Percentiles rank a stretch among this genome's conserved stretches.
Evolutionary conservation across 1,140 invertebrate genomes (phyloP).

Genomic region (Dolichoris vasculosae): DNA sequence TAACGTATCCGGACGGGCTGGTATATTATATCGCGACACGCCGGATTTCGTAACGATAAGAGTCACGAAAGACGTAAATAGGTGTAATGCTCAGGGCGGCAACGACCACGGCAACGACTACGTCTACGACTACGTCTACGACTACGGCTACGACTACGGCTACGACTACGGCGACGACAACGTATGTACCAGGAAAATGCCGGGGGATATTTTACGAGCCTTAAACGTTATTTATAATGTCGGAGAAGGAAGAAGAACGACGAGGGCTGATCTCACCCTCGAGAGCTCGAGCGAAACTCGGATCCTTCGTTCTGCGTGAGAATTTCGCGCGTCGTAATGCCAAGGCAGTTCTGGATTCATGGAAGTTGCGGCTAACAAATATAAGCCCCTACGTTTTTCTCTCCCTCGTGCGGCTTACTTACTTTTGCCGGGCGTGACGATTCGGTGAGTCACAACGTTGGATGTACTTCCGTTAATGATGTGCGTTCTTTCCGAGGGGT

Average conservation of each 20-base stretch:
- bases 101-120: no score
- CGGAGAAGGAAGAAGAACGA: not conserved
- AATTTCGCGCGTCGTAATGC: slow-evolving; percentile 20
- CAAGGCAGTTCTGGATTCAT: not conserved
- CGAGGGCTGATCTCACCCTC: slow-evolving; percentile 1
- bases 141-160: not conserved
- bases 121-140: no score
- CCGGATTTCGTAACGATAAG: slow-evolving; percentile 35
- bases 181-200: not conserved
- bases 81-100: slow-evolving; percentile 8
- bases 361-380: not conserved
- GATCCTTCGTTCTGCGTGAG: slow-evolving; percentile 3
- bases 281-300: slow-evolving; percentile 6
- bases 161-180: not conserved
- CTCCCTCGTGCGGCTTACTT: not conserved
- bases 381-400: not conserved
- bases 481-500: not conserved
- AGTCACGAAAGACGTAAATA: slow-evolving; percentile 43
- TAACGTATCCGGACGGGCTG: not conserved
- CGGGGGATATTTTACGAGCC: slow-evolving; percentile 33
- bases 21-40: slow-evolving; percentile 15
- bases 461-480: slow-evolving; percentile 5
- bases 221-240: slow-evolving; percentile 44
- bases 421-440: not conserved
- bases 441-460: not conserved